phyloP scores from a whole-genome alignment of 2,888 invertebrate genomes.

The Ptychoptera albimana region DNA sequence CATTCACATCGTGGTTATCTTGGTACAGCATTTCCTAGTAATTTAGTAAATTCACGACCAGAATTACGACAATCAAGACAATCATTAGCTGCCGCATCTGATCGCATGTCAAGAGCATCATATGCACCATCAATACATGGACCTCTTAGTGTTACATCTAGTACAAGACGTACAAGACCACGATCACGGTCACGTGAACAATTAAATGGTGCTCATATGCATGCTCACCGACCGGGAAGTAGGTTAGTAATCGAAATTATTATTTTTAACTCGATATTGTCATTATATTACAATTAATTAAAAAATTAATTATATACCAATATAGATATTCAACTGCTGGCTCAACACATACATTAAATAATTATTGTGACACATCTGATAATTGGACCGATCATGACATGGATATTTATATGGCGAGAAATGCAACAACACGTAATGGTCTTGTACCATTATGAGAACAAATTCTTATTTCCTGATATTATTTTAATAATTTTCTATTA shows the following conservation, averaged over 20 bases:
- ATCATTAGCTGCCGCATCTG: constrained; percentile 67
- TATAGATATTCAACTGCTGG: constrained; percentile 53
- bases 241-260: constrained; percentile 35
- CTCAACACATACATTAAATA: constrained; percentile 64
- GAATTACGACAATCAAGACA: constrained; percentile 77
- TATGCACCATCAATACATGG: constrained; percentile 50
- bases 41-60: constrained; percentile 59
- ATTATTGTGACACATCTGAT: constrained; percentile 78
- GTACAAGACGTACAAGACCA: constrained; percentile 53
- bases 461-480: constrained; percentile 2
- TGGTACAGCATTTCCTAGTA: constrained; percentile 49
- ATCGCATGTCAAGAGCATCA: constrained; percentile 61
- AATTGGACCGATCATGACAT: constrained; percentile 93
- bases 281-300: not conserved
- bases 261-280: not conserved
- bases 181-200: constrained; percentile 61
- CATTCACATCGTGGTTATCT: constrained; percentile 58
- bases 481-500: not conserved
- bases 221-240: constrained; percentile 51
- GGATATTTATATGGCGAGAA: constrained; percentile 88
- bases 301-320: not conserved
- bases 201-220: constrained; percentile 32
- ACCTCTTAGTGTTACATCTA: constrained; percentile 39
- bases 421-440: constrained; percentile 73
- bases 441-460: constrained; percentile 58